Conservation (phyloP, 2,888 invertebrate genomes). For the Monopis laevigella region DNA sequence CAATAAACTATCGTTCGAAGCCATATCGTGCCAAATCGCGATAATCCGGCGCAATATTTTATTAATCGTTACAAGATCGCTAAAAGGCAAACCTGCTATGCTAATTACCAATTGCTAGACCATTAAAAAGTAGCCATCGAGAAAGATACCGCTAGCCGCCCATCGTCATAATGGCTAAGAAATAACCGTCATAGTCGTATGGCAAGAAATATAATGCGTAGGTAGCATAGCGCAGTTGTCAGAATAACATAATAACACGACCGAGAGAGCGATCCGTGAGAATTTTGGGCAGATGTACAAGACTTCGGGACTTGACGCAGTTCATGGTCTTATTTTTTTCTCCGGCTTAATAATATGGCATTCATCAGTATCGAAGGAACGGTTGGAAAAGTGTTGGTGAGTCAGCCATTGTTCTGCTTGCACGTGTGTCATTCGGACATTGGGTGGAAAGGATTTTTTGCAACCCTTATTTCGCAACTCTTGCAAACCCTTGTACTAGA, state of each 20-base stretch:
- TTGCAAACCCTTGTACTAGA: slow-evolving; percentile 31
- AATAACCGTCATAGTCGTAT: slow-evolving; percentile 21
- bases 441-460: slow-evolving; percentile 63
- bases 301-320: slow-evolving; percentile 47
- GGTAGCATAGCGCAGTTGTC: slow-evolving; percentile 45
- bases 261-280: slow-evolving; percentile 54
- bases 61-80: slow-evolving; percentile 2
- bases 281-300: slow-evolving; percentile 69
- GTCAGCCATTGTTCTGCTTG: slow-evolving; percentile 35
- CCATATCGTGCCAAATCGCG: slow-evolving; percentile 2
- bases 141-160: slow-evolving; percentile 49
- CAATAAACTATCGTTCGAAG: background rate
- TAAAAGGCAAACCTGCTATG: slow-evolving; percentile 37
- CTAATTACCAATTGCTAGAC: slow-evolving; percentile 30
- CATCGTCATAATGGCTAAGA: slow-evolving; percentile 49
- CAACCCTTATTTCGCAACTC: slow-evolving; percentile 67
- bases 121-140: slow-evolving; percentile 44
- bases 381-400: slow-evolving; percentile 48
- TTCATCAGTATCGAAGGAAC: slow-evolving; percentile 36
- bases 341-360: slow-evolving; percentile 46
- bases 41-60: slow-evolving; percentile 1
- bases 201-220: slow-evolving; percentile 43
- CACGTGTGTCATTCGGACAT: slow-evolving; percentile 57
- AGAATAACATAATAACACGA: slow-evolving; percentile 48
- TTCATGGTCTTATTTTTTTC: slow-evolving; percentile 58